phyloP scores from a whole-genome alignment of 2,797 vertebrate species.

The Rhinogobio ventralis region DNA sequence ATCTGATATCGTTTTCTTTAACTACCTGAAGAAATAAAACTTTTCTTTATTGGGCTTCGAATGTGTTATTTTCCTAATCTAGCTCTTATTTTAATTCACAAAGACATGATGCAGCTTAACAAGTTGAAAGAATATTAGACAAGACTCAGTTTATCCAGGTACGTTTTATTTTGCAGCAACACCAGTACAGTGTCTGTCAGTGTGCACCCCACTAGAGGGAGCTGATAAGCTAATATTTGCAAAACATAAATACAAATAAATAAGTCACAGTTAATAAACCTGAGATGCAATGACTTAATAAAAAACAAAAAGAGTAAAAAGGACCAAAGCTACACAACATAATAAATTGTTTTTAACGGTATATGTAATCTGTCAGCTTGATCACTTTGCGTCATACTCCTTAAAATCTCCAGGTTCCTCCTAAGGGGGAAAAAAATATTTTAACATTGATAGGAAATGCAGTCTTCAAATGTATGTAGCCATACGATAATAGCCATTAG shows the following conservation, averaged over 20 bases:
- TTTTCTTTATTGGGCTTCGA: slow-evolving; percentile 76
- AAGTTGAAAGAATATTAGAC: not conserved
- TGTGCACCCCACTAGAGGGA: slow-evolving; percentile 69
- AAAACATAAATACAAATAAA: slow-evolving; percentile 66
- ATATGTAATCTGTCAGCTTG: not conserved
- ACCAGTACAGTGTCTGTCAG: slow-evolving; percentile 68
- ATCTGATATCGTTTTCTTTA: slow-evolving; percentile 85
- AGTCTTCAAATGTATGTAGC: not conserved
- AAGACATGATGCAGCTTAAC: not conserved
- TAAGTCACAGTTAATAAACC: slow-evolving; percentile 48
- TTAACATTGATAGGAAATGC: not conserved
- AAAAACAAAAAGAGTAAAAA: slow-evolving; percentile 63
- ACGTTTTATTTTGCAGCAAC: slow-evolving; percentile 57
- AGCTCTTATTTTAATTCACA: slow-evolving; percentile 5
- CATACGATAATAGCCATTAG: not conserved
- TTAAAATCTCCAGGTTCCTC: slow-evolving; percentile 66
- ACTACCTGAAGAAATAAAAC: slow-evolving; percentile 83
- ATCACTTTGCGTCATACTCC: slow-evolving; percentile 60
- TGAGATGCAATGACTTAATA: slow-evolving; percentile 47
- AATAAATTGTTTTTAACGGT: not conserved
- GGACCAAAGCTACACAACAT: slow-evolving; percentile 16
- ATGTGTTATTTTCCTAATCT: slow-evolving; percentile 3
- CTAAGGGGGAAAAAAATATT: slow-evolving; percentile 62
- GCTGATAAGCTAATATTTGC: slow-evolving; percentile 44
- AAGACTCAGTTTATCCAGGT: slow-evolving; percentile 5